These are phyloP conservation scores for Cantharis rustica DNA, from an alignment of 2,888 invertebrate species.

Conservation along the genomic window DNA sequence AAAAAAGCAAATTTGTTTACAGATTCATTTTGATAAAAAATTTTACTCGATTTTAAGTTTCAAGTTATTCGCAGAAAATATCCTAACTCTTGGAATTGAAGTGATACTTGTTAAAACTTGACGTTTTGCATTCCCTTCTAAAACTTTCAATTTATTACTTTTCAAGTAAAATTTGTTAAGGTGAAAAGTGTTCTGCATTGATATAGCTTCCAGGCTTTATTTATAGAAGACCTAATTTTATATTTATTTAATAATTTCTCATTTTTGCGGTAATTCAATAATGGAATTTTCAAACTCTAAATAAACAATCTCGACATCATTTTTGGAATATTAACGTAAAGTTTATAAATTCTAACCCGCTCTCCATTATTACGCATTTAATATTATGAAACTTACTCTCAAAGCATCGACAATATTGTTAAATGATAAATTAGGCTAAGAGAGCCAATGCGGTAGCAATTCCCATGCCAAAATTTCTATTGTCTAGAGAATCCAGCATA, in stretches of 20 bases:
- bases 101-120: neutral
- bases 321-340: neutral
- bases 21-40: neutral
- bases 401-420: neutral
- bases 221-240: neutral
- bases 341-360: neutral
- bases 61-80: neutral
- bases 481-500: neutral
- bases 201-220: neutral
- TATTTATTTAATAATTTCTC: neutral
- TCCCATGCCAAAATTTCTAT: neutral
- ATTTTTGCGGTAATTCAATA: neutral
- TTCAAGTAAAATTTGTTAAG: neutral
- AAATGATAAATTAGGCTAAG: neutral
- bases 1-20: neutral
- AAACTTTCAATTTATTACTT: neutral
- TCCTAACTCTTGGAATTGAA: neutral
- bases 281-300: neutral
- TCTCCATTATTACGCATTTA: neutral
- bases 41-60: neutral
- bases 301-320: neutral
- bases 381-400: neutral
- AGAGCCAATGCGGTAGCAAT: neutral
- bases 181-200: neutral
- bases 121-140: neutral